A percentile compares a stretch with the other conserved stretches of the same genome.
These are phyloP conservation scores for Pinna nobilis DNA, from an alignment of 1,140 invertebrate species.

Conservation along the genomic window DNA sequence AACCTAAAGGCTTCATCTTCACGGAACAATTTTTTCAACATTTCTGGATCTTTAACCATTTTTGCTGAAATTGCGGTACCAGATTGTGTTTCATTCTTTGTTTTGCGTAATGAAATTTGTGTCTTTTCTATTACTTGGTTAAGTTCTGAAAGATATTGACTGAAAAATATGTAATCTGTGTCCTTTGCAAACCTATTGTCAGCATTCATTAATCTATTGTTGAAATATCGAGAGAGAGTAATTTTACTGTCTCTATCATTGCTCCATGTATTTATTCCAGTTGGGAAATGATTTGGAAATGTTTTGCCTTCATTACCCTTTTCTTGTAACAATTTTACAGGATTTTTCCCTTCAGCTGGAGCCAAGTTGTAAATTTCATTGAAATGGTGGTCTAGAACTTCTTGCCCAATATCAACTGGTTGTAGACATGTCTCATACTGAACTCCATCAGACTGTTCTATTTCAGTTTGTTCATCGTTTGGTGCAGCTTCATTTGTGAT, in stretches of 20 bases:
- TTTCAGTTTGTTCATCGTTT: constrained; percentile 13
- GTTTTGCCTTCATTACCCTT: constrained; percentile 23
- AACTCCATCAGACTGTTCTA: constrained; percentile 1
- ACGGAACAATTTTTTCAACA: not conserved
- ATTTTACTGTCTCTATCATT: constrained; percentile 10
- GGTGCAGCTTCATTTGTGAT: not conserved
- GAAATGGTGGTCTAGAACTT: constrained; percentile 33
- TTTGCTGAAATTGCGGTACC: not conserved
- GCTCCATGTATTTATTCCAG: constrained; percentile 10
- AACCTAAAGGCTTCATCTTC: constrained; percentile 16
- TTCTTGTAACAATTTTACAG: constrained; percentile 22
- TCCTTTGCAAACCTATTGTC: constrained; percentile 7
- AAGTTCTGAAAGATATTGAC: constrained; percentile 8
- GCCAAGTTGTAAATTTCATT: constrained; percentile 30
- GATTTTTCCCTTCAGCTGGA: constrained; percentile 23
- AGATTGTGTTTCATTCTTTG: not conserved
- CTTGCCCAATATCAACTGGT: constrained; percentile 45
- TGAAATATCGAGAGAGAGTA: constrained; percentile 14
- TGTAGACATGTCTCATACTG: constrained; percentile 38
- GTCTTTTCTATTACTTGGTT: constrained; percentile 2
- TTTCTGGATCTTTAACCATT: not conserved
- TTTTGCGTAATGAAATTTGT: constrained; percentile 20
- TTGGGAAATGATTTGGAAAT: constrained; percentile 14
- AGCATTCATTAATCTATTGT: constrained; percentile 3
- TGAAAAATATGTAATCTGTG: constrained; percentile 8